Evolutionary conservation across 2,797 vertebrate species (phyloP).

Genomic region (Odontamblyopus rebecca): DNA sequence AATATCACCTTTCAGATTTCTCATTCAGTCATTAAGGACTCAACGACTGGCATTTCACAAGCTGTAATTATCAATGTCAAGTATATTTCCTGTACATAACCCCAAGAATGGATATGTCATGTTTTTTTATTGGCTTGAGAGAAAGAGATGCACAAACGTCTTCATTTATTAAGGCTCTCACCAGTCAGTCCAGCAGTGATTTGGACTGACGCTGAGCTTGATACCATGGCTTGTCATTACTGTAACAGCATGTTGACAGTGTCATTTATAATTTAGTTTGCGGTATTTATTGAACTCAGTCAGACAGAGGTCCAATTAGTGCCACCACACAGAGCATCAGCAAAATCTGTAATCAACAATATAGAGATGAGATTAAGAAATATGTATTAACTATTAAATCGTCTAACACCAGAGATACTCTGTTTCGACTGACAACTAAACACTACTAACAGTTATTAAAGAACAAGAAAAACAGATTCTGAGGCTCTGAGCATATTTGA

Average conservation of each 20-base stretch:
- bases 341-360: slow-evolving; percentile 33
- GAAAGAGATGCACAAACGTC: slow-evolving; percentile 28
- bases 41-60: slow-evolving; percentile 15
- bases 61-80: slow-evolving; percentile 9
- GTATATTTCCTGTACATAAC: not conserved
- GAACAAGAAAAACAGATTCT: too few relatives aligned
- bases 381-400: not conserved
- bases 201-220: slow-evolving; percentile 23
- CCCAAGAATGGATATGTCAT: slow-evolving; percentile 1
- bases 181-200: slow-evolving; percentile 35
- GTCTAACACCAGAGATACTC: not conserved
- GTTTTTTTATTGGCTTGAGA: slow-evolving; percentile 41
- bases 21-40: slow-evolving; percentile 7
- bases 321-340: slow-evolving; percentile 35
- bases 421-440: not conserved
- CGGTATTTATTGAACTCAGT: slow-evolving; percentile 56
- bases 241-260: slow-evolving; percentile 47
- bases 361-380: not conserved
- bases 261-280: slow-evolving; percentile 59
- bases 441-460: too few relatives aligned
- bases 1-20: not conserved
- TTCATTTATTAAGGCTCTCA: slow-evolving; percentile 46
- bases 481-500: too few relatives aligned
- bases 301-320: slow-evolving; percentile 45
- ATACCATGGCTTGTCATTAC: slow-evolving; percentile 41